Base-by-base conservation (phyloP, 1,140 invertebrate genomes). In the Drosophila rhopaloa region DNA sequence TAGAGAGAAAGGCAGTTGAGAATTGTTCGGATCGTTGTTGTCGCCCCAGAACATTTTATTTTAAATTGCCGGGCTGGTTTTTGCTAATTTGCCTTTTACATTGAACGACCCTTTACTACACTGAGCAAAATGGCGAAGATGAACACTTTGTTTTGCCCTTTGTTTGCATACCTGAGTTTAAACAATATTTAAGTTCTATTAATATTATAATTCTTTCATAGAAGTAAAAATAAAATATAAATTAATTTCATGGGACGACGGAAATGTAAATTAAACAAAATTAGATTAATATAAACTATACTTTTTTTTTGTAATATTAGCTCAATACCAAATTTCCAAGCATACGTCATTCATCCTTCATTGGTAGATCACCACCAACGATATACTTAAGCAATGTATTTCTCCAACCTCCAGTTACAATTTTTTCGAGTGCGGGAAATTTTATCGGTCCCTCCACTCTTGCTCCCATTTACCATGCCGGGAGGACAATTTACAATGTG, bases 401-500 rank as follows among this genome's bases (percentile, higher is more conserved):
- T 32, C 29, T 32, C 29, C 29, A 44, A 7, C 27, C n/a, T 16
- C n/a, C 0, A n/a, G 24, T 5, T 27, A 16, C 0, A 29, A 13
- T 76, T 84, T 73, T 9, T 47, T 16, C 46, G 5, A 70, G 82
- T 86, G 83, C 48, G 75, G 0, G 1, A 19, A 14, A 29, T 51
- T 58, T 62, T 43, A 43, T 43, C 47, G 59, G 43, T 55, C 44
- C 54, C 29, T 50, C 38, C 19, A 80, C 83, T 83, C 76, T 83
- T 88, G 84, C 73, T 78, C 72, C 63, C 83, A 88, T 88, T 88
- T 83, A 58, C 79, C 66, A 83, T 83, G 74, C 83, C 81, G 65
- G 79, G 72, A 85, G 59, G 76, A 86, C 83, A 84, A 89, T 89
- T 89, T 89, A 89, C 84, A 89, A 89, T 89, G 84, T 89, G 84